A percentile compares a stretch with the other conserved stretches of the same genome.
Conservation (phyloP, 2,888 invertebrate genomes). For the Drosophila longiperda region DNA sequence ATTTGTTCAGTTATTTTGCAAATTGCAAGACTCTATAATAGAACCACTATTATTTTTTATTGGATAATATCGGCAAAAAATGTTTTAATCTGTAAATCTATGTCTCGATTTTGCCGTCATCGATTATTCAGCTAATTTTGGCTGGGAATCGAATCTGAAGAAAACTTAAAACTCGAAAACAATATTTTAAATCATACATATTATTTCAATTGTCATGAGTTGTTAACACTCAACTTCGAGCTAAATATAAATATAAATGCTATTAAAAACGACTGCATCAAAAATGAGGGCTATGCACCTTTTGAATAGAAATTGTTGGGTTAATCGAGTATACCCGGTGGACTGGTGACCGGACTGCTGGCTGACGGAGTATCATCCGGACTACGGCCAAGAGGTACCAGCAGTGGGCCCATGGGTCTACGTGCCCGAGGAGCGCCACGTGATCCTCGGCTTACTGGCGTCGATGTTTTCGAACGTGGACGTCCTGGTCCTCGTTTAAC, state of each 20-base stretch:
- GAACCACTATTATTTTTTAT: background rate
- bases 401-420: slow-evolving; percentile 86
- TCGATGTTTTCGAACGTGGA: slow-evolving; percentile 88
- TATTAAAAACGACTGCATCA: slow-evolving; percentile 25
- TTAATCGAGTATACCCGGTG: slow-evolving; percentile 43
- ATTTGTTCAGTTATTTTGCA: background rate
- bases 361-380: slow-evolving; percentile 83
- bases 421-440: slow-evolving; percentile 87
- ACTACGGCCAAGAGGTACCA: slow-evolving; percentile 84
- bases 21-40: background rate
- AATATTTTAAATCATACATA: slow-evolving; percentile 2
- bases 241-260: slow-evolving; percentile 22
- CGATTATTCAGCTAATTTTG: too few species aligned
- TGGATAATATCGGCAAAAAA: background rate
- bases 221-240: slow-evolving; percentile 11
- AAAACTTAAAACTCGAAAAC: background rate
- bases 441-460: slow-evolving; percentile 88
- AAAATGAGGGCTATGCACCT: slow-evolving; percentile 12
- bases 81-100: background rate
- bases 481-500: slow-evolving; percentile 89
- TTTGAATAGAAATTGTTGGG: slow-evolving; percentile 21
- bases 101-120: background rate
- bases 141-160: background rate
- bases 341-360: slow-evolving; percentile 84
- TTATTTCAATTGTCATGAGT: slow-evolving; percentile 23